Percentiles rank a stretch among this genome's conserved stretches.
Evolutionary conservation across 2,888 invertebrate genomes (phyloP).

Genomic region (Pristionchus japonicus): DNA sequence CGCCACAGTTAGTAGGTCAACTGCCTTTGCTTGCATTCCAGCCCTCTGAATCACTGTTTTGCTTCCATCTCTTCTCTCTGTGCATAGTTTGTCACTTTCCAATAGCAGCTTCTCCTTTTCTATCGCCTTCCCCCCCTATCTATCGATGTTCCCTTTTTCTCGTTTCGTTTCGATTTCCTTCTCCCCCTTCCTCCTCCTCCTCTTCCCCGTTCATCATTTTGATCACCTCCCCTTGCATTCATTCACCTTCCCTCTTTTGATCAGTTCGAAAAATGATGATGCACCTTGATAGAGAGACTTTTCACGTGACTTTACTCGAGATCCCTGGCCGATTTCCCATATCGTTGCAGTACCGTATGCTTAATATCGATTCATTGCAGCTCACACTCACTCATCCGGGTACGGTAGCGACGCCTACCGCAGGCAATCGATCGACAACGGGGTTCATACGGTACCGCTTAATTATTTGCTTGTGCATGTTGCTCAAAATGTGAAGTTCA

Average conservation of each 20-base stretch:
- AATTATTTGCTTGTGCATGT: not conserved
- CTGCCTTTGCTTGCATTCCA: not conserved
- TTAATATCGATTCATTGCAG: not conserved
- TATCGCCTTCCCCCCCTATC: not conserved
- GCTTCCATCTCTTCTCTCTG: not conserved
- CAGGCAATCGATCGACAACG: constrained; percentile 8
- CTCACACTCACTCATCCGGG: constrained; percentile 17
- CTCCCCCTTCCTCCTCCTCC: not conserved
- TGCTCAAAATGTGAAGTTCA: not conserved
- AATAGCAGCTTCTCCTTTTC: constrained; percentile 10
- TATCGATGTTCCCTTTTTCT: not conserved
- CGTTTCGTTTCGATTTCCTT: constrained; percentile 6
- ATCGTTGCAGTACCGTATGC: not conserved
- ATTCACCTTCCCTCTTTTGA: constrained; percentile 3
- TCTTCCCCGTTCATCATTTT: not conserved
- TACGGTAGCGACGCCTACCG: not conserved
- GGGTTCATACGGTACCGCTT: not conserved
- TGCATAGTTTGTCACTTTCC: constrained; percentile 12
- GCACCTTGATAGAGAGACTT: not conserved
- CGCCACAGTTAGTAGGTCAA: constrained; percentile 19
- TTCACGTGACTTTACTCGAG: not conserved
- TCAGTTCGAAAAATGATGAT: constrained; percentile 22
- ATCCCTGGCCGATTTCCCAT: not conserved
- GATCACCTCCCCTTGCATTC: not conserved
- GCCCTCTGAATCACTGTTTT: constrained; percentile 18